Base-by-base conservation (phyloP, 2,113 vertebrate species). In the Corapipo altera region DNA sequence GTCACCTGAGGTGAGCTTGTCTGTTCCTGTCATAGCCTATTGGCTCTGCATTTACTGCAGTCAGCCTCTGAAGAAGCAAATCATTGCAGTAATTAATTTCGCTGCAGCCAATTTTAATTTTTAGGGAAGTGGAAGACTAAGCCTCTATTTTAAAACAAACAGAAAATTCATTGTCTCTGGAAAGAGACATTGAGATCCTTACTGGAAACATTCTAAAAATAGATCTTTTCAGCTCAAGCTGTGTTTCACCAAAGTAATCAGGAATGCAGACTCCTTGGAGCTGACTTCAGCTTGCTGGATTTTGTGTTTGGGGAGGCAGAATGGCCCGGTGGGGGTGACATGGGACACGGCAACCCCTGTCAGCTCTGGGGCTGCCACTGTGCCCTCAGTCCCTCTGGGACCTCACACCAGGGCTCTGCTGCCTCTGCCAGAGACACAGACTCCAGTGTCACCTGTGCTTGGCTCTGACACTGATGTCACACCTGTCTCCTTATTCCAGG, bases 131-230 rank as follows among this genome's bases (percentile, higher is more conserved):
- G 37, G 79, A 94, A 93, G 71, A 79, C 62, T n/a, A 78, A 85
- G 64, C 8, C 24, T 96, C 41, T 94, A 7, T 95, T 95, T 80
- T 58, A 74, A 91, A 89, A 83, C 57, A 92, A 81, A 94, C 67
- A 91, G 87, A 89, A 93, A 88, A 62, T 33, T 73, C 87, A 62
- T 82, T 94, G 94, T 94, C 66, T 91, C 62, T 49, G 74, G 85
- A 85, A 85, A 65, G 76, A 43, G 84, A 64, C 4, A 1, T 41
- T 0, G 0, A 37, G 46, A 43, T 82, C 27, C 12, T 88, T 77
- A 41, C 49, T 85, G 94, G 93, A 94, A 89, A 43, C 21, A 28
- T 74, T 69, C 81, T 95, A 91, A 97, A 96, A 94, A 80, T 72
- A 92, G 67, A 67, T 14, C 37, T 92, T 85, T 92, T 88, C 58